Conservation (phyloP, 2,113 vertebrate genomes). For the Cercopithecus mona region DNA sequence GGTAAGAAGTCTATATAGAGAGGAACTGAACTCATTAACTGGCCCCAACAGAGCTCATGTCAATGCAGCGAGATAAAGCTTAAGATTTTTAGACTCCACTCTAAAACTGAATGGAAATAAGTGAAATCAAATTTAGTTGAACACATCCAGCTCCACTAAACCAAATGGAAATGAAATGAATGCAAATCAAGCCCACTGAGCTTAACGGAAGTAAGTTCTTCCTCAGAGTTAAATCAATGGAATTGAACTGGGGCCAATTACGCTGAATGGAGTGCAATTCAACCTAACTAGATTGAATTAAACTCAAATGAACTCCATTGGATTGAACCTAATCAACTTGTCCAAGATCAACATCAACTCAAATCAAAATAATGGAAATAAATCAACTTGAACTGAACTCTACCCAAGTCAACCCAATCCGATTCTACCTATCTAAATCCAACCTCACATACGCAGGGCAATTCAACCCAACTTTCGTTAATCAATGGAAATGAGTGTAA, state of each 20-base stretch:
- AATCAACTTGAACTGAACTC: not conserved
- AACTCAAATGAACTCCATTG: not conserved
- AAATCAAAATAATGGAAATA: not conserved
- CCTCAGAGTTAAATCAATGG: not conserved
- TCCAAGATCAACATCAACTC: not conserved
- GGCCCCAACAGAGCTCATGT: not conserved
- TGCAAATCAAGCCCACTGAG: not conserved
- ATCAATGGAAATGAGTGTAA: not conserved
- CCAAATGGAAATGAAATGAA: not conserved
- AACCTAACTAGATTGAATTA: not conserved
- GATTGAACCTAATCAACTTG: not conserved
- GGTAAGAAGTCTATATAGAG: not conserved
- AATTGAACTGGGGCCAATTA: not conserved
- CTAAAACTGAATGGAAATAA: not conserved
- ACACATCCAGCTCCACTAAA: not conserved
- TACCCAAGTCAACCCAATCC: not conserved
- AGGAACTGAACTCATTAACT: not conserved
- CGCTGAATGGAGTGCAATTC: not conserved
- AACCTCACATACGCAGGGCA: not conserved
- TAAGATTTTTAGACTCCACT: not conserved
- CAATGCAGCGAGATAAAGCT: not conserved
- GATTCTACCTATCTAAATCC: not conserved
- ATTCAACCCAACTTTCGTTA: not conserved
- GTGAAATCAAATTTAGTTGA: not conserved
- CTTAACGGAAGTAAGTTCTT: not conserved